phyloP scores from a whole-genome alignment of 2,888 invertebrate genomes.

The Lysandra bellargus region DNA sequence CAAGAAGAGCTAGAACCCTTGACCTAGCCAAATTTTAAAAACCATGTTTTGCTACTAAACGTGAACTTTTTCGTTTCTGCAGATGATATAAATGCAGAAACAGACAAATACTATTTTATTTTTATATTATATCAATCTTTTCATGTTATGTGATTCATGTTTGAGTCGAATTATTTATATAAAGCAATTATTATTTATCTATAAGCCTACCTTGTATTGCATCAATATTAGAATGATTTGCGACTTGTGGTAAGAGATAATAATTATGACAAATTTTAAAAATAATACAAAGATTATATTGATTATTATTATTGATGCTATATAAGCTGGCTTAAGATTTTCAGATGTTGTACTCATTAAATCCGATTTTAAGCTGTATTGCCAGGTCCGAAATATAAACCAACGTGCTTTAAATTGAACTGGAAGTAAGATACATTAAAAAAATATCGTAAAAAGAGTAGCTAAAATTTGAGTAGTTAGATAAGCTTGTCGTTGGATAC shows the following conservation, averaged over 20 bases:
- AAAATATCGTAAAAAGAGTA: constrained; percentile 47
- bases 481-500: constrained; percentile 70
- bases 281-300: no score
- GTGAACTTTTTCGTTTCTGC: background rate
- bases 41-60: background rate
- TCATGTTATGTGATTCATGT: no score
- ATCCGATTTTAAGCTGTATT: constrained; percentile 48
- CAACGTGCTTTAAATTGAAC: constrained; percentile 60
- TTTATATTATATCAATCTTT: no score
- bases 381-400: constrained; percentile 77
- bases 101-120: no score
- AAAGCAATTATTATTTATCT: no score
- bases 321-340: constrained; percentile 2
- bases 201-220: background rate
- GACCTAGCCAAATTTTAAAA: background rate
- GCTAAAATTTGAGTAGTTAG: constrained; percentile 54
- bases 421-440: constrained; percentile 53
- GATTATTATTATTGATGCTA: background rate
- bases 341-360: constrained; percentile 32
- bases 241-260: no score
- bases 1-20: no score
- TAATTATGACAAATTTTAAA: no score
- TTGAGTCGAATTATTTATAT: no score
- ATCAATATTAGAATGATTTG: background rate
- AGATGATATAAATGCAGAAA: background rate